phyloP scores from a whole-genome alignment of 2,888 invertebrate species.

The Cremastobaeus sp. region DNA sequence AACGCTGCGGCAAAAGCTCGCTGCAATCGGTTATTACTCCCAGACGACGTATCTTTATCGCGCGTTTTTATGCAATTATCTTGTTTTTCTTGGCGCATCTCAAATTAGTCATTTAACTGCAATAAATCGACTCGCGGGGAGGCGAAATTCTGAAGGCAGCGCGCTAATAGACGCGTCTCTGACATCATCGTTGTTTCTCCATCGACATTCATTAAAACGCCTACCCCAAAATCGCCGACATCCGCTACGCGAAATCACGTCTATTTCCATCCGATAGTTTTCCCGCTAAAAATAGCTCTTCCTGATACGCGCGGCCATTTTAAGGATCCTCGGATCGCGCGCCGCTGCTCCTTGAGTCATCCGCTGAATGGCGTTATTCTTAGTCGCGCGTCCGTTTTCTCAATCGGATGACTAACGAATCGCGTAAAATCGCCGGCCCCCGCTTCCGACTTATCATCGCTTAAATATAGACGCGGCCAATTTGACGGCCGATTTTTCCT shows the following conservation, averaged over 20 bases:
- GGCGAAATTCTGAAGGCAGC: neutral
- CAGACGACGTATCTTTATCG: neutral
- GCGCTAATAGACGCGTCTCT: neutral
- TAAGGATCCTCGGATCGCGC: slow-evolving; percentile 41
- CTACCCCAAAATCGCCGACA: slow-evolving; percentile 40
- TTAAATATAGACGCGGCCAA: slow-evolving; percentile 44
- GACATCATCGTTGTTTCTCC: slow-evolving; percentile 46
- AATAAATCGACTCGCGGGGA: too few relatives aligned
- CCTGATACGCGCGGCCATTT: slow-evolving; percentile 44
- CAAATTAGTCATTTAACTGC: slow-evolving; percentile 4
- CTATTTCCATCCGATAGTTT: slow-evolving; percentile 43
- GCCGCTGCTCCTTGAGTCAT: slow-evolving; percentile 65
- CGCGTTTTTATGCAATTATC: slow-evolving; percentile 1
- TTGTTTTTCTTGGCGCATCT: neutral
- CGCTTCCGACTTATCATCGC: slow-evolving; percentile 10
- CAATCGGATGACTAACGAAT: slow-evolving; percentile 52
- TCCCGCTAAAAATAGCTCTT: slow-evolving; percentile 43
- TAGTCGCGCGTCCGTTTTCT: slow-evolving; percentile 61
- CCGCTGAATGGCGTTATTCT: slow-evolving; percentile 70
- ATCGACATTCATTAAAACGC: slow-evolving; percentile 45
- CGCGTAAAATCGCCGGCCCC: slow-evolving; percentile 47
- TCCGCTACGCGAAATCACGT: slow-evolving; percentile 46
- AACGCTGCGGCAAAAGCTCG: neutral
- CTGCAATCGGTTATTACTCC: neutral
- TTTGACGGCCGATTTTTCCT: slow-evolving; percentile 38